Percentiles rank a stretch among this genome's conserved stretches.
Evolutionary conservation across 1,140 invertebrate species (phyloP).

Genomic region (Sinonovacula constricta): DNA sequence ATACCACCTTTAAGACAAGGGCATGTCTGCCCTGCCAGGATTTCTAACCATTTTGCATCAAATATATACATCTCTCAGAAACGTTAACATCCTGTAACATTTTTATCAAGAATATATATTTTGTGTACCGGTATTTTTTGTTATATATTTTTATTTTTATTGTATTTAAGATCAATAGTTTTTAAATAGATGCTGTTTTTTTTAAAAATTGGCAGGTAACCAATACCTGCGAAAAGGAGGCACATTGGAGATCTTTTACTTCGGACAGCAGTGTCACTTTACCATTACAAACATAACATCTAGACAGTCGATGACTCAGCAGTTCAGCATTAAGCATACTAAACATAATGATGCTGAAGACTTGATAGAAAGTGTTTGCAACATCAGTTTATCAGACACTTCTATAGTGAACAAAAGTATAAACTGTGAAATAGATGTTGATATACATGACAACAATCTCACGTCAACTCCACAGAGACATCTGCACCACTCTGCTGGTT

Average conservation of each 20-base stretch:
- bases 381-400: neutral
- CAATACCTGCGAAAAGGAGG: slow-evolving; percentile 29
- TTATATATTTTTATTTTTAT: neutral
- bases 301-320: slow-evolving; percentile 5
- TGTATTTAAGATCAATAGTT: too few species aligned
- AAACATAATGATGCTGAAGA: neutral
- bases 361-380: neutral
- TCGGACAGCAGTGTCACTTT: slow-evolving; percentile 54
- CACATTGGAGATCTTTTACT: slow-evolving; percentile 42
- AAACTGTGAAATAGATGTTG: too few species aligned
- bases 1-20: too few species aligned
- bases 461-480: too few species aligned
- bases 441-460: too few species aligned
- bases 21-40: neutral
- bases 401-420: too few species aligned
- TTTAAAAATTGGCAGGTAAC: slow-evolving; percentile 50
- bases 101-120: neutral
- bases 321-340: neutral
- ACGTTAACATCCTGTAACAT: neutral
- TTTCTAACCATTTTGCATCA: neutral
- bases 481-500: too few species aligned
- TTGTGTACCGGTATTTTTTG: neutral
- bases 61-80: neutral
- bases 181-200: too few species aligned
- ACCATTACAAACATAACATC: slow-evolving; percentile 14